Base-by-base conservation (phyloP, 2,888 invertebrate species). In the Meandrusa payeni region DNA sequence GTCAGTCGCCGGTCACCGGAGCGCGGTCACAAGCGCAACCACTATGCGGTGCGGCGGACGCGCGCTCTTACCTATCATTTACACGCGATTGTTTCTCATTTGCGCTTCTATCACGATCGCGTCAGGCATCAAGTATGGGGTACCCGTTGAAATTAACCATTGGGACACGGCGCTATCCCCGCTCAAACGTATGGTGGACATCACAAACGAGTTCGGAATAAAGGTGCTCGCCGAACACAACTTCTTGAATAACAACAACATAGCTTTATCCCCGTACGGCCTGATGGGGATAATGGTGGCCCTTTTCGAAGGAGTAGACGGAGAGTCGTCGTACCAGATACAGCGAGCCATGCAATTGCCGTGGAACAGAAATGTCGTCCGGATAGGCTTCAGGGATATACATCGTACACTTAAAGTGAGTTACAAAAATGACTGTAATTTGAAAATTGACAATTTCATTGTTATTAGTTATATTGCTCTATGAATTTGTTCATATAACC, bases 201-300 rank as follows among this genome's bases (percentile, higher is more conserved):
- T 93, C 23, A 92, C 94, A 27, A 95, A 95, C 70, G 91, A 92
- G 64, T 89, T 94, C 51, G 92, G 93, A 39, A 79, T 93, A 50
- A 91, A 91, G 69, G 88, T 94, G 56, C 86, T 95, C 0, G 88
- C 92, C 59, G 90, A 91, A 69, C 93, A 93, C 61, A 92, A 93
- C 61, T 91, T 91, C 73, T 86, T 91, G 58, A 93, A 93, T 72
- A 91, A 91, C 32, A 93, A 93, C 67, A 96, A 95, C 72, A 93
- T 95, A 40, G 95, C 95, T 2, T 93, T 95, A 66, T 95, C 95
- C 0, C 95, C 95, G 5, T 94, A 95, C 51, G 95, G 95, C 2
- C 83, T 94, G 46, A 91, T 93, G 62, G 95, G 95, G 56, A 94
- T 95, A 13, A 77, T 95, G 55, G 90, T 94, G 41, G 94, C 95